Evolutionary conservation across 1,140 invertebrate species (phyloP).

Genomic region (Steinernema feltiae): DNA sequence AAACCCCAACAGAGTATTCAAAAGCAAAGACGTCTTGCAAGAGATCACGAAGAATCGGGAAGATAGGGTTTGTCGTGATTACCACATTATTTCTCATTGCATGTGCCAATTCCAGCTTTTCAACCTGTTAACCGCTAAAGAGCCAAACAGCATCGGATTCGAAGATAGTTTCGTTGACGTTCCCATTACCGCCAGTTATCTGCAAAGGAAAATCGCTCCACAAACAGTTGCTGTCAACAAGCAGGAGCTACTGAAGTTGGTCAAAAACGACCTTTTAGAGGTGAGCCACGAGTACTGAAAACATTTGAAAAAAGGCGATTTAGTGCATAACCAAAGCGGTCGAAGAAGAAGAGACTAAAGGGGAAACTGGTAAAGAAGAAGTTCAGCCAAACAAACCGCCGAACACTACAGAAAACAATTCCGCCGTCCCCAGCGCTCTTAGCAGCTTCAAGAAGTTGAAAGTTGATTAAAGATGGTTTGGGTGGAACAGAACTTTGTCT

Average conservation of each 20-base stretch:
- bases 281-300: constrained; percentile 22
- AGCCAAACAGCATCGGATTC: constrained; percentile 12
- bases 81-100: neutral
- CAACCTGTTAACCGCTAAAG: constrained; percentile 32
- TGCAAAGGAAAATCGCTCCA: constrained; percentile 48
- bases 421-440: neutral
- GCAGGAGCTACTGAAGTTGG: constrained; percentile 27
- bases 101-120: constrained; percentile 23
- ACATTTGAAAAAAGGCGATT: neutral
- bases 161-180: constrained; percentile 32
- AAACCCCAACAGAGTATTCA: constrained; percentile 31
- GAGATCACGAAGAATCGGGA: constrained; percentile 26
- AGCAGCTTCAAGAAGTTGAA: neutral
- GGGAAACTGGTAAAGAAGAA: neutral
- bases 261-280: constrained; percentile 44
- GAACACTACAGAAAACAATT: neutral
- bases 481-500: neutral
- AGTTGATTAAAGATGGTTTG: neutral
- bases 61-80: constrained; percentile 23
- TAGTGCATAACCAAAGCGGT: constrained; percentile 14
- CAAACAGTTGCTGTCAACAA: constrained; percentile 40
- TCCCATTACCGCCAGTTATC: constrained; percentile 38
- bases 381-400: constrained; percentile 31
- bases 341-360: neutral
- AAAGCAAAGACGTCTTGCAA: constrained; percentile 22